Conservation (phyloP, 1,140 invertebrate species). For the Ctenoplectra terminalis region DNA sequence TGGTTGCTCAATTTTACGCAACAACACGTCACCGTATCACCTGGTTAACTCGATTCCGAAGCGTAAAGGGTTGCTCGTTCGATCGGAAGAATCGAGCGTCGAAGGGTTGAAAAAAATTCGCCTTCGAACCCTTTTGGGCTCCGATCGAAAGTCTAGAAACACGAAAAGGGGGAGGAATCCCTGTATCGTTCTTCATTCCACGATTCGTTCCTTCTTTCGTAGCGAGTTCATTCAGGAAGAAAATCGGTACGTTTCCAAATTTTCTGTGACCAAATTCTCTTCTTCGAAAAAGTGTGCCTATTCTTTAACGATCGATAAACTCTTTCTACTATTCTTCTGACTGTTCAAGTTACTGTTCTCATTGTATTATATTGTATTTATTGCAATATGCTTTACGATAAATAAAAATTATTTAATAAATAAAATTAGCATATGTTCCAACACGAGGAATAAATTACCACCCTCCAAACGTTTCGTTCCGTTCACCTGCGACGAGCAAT, state of each 20-base stretch:
- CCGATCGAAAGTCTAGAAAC: slow-evolving; percentile 8
- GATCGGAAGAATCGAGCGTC: slow-evolving; percentile 56
- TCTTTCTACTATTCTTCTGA: no score
- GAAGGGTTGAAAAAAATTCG: slow-evolving; percentile 14
- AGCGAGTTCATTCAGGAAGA: slow-evolving; percentile 68
- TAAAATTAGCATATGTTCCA: slow-evolving; percentile 3
- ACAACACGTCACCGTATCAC: slow-evolving; percentile 66
- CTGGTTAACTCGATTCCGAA: slow-evolving; percentile 70
- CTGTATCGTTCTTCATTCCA: background rate
- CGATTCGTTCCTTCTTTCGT: slow-evolving; percentile 41
- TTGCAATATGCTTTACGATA: no score
- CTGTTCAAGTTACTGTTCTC: no score
- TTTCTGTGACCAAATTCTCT: slow-evolving; percentile 35
- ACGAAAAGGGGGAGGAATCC: background rate
- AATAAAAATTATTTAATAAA: no score
- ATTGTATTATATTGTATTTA: no score
- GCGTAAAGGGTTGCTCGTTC: slow-evolving; percentile 70
- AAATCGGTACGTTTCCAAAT: slow-evolving; percentile 47
- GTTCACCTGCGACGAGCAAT: slow-evolving; percentile 48
- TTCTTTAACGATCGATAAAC: no score
- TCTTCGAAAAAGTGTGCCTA: background rate
- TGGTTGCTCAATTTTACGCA: slow-evolving; percentile 60
- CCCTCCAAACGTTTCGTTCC: background rate
- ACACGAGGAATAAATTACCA: slow-evolving; percentile 17
- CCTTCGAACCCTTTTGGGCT: background rate